Evolutionary conservation across 2,113 vertebrate genomes (phyloP), one percentile per base, ranked within the genome.

Genomic region (Pipa parva): DNA sequence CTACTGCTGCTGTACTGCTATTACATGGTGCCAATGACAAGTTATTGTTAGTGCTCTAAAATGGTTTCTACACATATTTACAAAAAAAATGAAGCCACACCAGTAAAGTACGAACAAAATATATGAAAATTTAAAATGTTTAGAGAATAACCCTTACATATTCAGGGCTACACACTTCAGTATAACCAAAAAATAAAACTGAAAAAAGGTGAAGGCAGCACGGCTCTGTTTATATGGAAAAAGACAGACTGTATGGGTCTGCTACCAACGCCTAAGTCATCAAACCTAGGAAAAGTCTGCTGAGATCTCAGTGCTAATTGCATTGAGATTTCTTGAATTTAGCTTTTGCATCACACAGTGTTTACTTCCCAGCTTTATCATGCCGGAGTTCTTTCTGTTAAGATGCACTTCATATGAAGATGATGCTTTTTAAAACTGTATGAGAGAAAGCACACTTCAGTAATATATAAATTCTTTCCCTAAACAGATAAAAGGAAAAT

Each of bases 401-500:
- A 63, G 60, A 51, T 51, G 60, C 48, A 51, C 29, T 51, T 51
- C 28, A 51, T 33, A 24, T 51, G 42, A 61, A 61, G 20, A 50
- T 21, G 48, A 51, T 21, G 60, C 28, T 63, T 63, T 31, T 63
- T 51, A 33, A n/a, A 51, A 25, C 21, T 50, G 29, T 24, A 18
- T 24, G 22, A 46, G 60, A 29, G 51, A 63, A 51, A 55, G 31
- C 20, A 49, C 26, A 17, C 60, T 51, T 3, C 20, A 51, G 21
- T 33, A 51, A 51, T 37, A 51, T 28, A 36, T 22, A 37, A 51
- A 50, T 51, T 51, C 45, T 36, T 51, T 31, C 59, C 39, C 60
- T 51, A 63, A 63, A 63, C 28, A 63, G 60, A 63, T 63, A 63
- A 63, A 63, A 51, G 48, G 60, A 15, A 29, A 63, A 36, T 36